phyloP scores from a whole-genome alignment of 2,113 vertebrate genomes.

The Rafetus swinhoei region DNA sequence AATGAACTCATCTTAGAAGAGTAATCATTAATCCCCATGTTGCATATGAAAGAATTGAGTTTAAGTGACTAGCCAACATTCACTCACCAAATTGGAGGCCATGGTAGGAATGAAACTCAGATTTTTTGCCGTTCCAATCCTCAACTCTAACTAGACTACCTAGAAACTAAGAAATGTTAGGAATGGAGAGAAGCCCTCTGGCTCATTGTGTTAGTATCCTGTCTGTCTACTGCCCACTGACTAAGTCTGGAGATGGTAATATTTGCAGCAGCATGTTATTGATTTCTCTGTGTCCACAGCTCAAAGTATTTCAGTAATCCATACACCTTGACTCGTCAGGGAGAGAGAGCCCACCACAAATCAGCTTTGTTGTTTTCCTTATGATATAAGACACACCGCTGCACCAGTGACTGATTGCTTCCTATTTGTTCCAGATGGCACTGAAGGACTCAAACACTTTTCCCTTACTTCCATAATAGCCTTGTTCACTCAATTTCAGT shows the following conservation, averaged over 20 bases:
- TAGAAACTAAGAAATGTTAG: background rate
- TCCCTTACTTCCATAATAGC: background rate
- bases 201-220: background rate
- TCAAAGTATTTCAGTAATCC: background rate
- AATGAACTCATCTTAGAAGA: background rate
- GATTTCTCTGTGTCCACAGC: background rate
- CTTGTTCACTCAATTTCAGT: background rate
- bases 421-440: background rate
- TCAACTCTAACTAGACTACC: background rate
- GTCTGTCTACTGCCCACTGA: background rate
- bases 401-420: fast-evolving
- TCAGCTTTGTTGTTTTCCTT: background rate
- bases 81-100: background rate
- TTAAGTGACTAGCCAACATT: background rate
- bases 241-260: background rate
- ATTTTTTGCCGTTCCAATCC: background rate
- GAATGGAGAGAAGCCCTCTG: background rate
- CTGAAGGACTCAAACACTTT: background rate
- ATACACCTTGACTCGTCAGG: background rate
- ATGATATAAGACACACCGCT: background rate
- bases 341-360: background rate
- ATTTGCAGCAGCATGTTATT: background rate
- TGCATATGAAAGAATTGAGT: background rate
- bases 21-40: slow-evolving; percentile 1
- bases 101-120: background rate